Conservation (phyloP, 2,113 vertebrate genomes). For the Phylloscopus trochilus region DNA sequence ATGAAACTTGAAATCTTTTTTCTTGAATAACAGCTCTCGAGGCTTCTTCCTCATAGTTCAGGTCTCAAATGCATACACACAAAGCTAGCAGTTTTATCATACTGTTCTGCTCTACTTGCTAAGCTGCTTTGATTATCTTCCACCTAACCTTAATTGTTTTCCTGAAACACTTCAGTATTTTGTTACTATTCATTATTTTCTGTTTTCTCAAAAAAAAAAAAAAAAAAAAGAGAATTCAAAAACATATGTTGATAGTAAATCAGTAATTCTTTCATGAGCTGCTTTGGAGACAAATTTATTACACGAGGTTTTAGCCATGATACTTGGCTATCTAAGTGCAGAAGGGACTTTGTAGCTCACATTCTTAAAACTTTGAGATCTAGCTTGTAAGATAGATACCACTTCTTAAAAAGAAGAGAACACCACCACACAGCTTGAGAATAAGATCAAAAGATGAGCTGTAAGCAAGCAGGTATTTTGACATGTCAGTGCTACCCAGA, state of each 20-base stretch:
- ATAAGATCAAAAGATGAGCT: background rate
- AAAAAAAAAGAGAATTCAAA: background rate
- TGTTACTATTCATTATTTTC: background rate
- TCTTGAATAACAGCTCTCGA: background rate
- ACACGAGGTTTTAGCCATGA: background rate
- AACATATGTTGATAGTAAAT: background rate
- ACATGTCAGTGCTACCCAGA: background rate
- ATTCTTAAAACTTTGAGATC: background rate
- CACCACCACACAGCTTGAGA: background rate
- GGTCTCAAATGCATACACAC: background rate
- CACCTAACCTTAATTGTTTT: background rate
- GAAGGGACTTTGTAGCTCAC: background rate
- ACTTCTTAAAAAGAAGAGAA: background rate
- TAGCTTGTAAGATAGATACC: background rate
- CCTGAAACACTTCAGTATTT: background rate
- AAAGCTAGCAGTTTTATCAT: background rate
- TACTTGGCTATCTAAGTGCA: background rate
- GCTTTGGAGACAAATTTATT: background rate
- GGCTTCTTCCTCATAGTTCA: background rate
- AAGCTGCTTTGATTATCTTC: background rate
- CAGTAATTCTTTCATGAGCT: background rate
- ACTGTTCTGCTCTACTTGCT: background rate
- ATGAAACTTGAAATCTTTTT: background rate
- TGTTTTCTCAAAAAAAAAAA: background rate
- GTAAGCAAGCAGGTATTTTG: background rate